Base-by-base conservation (phyloP, 2,113 vertebrate genomes). In the Pterocles orientalis region DNA sequence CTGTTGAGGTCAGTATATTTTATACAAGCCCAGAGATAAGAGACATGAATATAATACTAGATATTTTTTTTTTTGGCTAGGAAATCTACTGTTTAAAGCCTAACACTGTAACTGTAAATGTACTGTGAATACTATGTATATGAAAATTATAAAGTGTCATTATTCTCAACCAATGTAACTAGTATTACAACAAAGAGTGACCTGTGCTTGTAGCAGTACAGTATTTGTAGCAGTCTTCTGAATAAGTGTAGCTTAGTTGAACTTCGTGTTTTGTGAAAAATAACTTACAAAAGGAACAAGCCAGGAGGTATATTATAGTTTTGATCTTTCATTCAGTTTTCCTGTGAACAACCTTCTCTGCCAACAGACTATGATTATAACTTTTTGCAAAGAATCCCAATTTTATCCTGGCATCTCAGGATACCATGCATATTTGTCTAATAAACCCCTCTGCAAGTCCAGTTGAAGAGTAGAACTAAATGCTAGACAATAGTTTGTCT, bases 1-100 rank as follows among this genome's bases (percentile, higher is more conserved):
- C 99, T 68, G 98, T 99, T 73, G 99, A 99, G 99, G 99, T 98
- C 82, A 86, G 98, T 99, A 93, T 70, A 68, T 62, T 70, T 70
- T 65, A 6, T 72, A 62, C 33, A 58, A 53, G 13, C 65, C 24
- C 28, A 29, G 20, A 72, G 19, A 62, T 58, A 28, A 82, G 48
- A 77, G 50, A 45, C 36, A 29, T 47, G 1, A 45, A 68, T 73
- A 14, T 28, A 14, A 11, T 45, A 41, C 1, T 69, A 25, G 26
- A 25, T 36, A 36, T 36, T 36, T 36, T 56, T 14, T 16, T 33
- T 66, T 82, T 82, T 54, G 3, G 0, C 43, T 31, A 28, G 70
- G n/a, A 91, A 84, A 91, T 28, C 39, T 9, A 17, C 5, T 4
- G 3, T 77, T 89, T 71, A 69, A 82, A 89, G 72, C 23, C 45